A percentile compares a stretch with the other conserved stretches of the same genome.
Evolutionary conservation across 2,797 vertebrate species (phyloP).

Genomic region (Myotis planiceps): DNA sequence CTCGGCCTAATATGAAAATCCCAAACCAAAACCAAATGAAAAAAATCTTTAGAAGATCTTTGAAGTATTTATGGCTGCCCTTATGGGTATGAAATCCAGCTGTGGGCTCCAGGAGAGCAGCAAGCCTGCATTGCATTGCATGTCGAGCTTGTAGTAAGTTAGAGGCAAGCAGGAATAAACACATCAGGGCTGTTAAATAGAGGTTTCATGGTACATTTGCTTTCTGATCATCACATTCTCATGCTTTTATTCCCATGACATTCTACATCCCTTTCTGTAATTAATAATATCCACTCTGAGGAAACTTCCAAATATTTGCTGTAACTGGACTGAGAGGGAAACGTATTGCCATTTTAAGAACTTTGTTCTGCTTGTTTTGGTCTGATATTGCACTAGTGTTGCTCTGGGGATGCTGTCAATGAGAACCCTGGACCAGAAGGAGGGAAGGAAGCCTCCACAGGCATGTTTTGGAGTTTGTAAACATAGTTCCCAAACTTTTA

Average conservation of each 20-base stretch:
- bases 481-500: conserved; percentile 45
- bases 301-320: conserved; percentile 43
- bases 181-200: conserved; percentile 28
- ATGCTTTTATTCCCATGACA: conserved; percentile 5
- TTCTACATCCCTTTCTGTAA: not conserved
- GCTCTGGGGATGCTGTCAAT: not conserved
- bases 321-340: not conserved
- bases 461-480: conserved; percentile 43
- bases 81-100: conserved; percentile 55
- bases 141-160: conserved; percentile 48
- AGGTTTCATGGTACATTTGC: conserved; percentile 1
- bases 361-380: conserved; percentile 41
- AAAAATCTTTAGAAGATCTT: conserved; percentile 48
- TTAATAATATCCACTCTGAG: conserved; percentile 12
- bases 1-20: conserved; percentile 36
- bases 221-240: conserved; percentile 37
- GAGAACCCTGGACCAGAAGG: not conserved
- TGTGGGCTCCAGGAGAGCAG: conserved; percentile 28
- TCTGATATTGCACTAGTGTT: not conserved
- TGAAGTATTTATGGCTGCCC: conserved; percentile 36
- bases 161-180: conserved; percentile 46
- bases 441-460: not conserved
- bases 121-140: conserved; percentile 34
- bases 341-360: conserved; percentile 46
- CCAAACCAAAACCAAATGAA: conserved; percentile 39